Evolutionary conservation across 2,888 invertebrate species (phyloP).

Genomic region (Sabatieria punctata): DNA sequence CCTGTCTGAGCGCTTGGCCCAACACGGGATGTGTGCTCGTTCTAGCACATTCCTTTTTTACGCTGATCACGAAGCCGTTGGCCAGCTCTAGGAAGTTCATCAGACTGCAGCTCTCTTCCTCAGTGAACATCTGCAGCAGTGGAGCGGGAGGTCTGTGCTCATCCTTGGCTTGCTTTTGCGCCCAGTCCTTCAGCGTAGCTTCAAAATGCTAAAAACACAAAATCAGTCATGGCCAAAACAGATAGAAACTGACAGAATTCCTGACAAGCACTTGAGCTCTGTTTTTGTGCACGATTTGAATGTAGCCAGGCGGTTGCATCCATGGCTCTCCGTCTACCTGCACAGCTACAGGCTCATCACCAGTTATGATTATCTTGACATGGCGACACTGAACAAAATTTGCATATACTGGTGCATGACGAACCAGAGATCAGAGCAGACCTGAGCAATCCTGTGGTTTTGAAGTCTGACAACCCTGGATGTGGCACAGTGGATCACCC

Average conservation of each 20-base stretch:
- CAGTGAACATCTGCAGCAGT: slow-evolving; percentile 33
- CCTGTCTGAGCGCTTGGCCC: too few relatives aligned
- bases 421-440: slow-evolving; percentile 12
- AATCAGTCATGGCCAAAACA: slow-evolving; percentile 62
- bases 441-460: slow-evolving; percentile 85
- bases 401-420: background rate
- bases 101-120: slow-evolving; percentile 53
- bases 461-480: slow-evolving; percentile 64
- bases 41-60: too few relatives aligned
- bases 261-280: slow-evolving; percentile 86
- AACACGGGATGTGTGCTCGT: too few relatives aligned
- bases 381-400: slow-evolving; percentile 51
- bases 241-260: slow-evolving; percentile 64
- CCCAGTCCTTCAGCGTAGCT: slow-evolving; percentile 69
- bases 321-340: slow-evolving; percentile 96
- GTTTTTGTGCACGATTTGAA: slow-evolving; percentile 87
- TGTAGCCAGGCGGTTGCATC: slow-evolving; percentile 90
- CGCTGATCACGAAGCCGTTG: slow-evolving; percentile 46
- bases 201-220: slow-evolving; percentile 49
- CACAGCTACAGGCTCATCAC: slow-evolving; percentile 68
- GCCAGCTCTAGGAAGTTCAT: slow-evolving; percentile 64
- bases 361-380: slow-evolving; percentile 84
- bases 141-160: slow-evolving; percentile 12
- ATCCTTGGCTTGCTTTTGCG: slow-evolving; percentile 53
- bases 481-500: slow-evolving; percentile 92